Percentiles rank a stretch among this genome's conserved stretches.
Conservation (phyloP, 2,888 invertebrate genomes). For the Andrena bucephala region DNA sequence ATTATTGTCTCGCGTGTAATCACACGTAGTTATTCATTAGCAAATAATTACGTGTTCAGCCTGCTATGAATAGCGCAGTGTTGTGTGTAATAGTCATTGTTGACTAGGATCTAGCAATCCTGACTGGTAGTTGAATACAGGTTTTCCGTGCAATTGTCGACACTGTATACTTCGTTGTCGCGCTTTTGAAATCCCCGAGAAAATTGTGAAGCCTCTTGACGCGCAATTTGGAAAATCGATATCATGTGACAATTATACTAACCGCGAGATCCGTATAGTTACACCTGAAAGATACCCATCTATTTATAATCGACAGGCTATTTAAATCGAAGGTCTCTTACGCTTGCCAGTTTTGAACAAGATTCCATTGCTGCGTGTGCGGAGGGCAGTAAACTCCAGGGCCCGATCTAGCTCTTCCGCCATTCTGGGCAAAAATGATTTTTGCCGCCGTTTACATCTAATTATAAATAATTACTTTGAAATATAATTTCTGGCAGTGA, state of each 20-base stretch:
- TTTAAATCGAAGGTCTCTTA: too few species aligned
- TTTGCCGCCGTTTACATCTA: too few species aligned
- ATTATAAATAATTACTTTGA: too few species aligned
- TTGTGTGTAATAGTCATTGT: neutral
- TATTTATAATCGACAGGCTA: too few species aligned
- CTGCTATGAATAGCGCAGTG: neutral
- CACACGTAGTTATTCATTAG: neutral
- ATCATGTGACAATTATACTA: neutral
- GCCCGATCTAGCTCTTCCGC: too few species aligned
- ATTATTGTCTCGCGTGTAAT: neutral
- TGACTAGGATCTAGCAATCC: neutral
- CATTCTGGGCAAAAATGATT: too few species aligned
- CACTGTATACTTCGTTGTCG: neutral
- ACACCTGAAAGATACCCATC: too few species aligned
- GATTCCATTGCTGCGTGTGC: too few species aligned
- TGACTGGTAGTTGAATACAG: neutral
- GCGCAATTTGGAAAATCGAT: neutral
- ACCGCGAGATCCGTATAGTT: too few species aligned
- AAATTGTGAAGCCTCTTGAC: neutral
- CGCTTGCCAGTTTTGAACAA: too few species aligned
- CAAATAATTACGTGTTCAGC: neutral
- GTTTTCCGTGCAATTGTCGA: slow-evolving; percentile 12
- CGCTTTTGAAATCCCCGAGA: neutral
- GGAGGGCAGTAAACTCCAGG: too few species aligned
- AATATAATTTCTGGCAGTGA: too few species aligned